Conservation (phyloP, 2,797 vertebrate genomes). For the Mormyrus hasselquistii region DNA sequence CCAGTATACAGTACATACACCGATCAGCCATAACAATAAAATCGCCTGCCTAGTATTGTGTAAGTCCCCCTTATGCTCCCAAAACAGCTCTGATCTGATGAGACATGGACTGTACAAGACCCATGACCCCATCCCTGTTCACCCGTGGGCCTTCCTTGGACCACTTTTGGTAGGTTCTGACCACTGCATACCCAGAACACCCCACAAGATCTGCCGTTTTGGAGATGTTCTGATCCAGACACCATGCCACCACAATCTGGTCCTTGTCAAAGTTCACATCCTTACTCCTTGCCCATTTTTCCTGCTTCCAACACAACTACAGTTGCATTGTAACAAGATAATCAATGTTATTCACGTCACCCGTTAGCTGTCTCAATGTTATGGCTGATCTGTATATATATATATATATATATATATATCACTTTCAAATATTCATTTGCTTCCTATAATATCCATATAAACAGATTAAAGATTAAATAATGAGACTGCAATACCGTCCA, state of each 20-base stretch:
- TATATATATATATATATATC: no score
- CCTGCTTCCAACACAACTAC: no score
- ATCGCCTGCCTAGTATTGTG: neutral
- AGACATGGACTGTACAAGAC: neutral
- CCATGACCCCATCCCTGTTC: neutral
- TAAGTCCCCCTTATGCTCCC: neutral
- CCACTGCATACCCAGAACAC: neutral
- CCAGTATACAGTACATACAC: neutral
- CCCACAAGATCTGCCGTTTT: neutral
- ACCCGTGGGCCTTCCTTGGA: neutral
- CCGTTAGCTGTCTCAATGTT: neutral
- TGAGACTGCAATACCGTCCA: constrained; percentile 60
- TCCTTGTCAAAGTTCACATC: neutral
- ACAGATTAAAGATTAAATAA: neutral
- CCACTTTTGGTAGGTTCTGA: neutral
- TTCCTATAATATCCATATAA: neutral
- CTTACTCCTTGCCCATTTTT: no score
- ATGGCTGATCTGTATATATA: neutral
- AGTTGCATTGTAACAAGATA: neutral
- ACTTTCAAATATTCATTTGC: neutral
- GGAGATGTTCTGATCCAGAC: neutral
- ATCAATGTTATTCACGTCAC: neutral
- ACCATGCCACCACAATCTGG: neutral
- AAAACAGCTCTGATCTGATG: neutral
- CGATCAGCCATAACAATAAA: neutral